phyloP scores from a whole-genome alignment of 2,113 vertebrate genomes.

The Zonotrichia leucophrys region DNA sequence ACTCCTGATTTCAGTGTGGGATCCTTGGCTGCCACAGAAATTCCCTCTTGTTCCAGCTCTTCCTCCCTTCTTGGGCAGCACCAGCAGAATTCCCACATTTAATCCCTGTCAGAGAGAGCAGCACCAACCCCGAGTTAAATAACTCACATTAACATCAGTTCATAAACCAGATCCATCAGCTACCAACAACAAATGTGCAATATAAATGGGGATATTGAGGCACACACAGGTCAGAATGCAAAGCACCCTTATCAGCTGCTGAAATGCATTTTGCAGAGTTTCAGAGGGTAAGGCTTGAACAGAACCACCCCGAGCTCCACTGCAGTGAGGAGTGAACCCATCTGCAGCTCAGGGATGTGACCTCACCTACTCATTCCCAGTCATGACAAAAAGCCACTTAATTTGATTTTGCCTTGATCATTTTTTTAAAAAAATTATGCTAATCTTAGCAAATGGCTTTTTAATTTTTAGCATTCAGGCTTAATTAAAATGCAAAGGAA shows the following conservation, averaged over 20 bases:
- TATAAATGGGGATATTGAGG: background rate
- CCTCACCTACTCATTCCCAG: background rate
- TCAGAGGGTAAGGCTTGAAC: background rate
- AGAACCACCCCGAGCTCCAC: background rate
- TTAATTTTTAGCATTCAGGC: background rate
- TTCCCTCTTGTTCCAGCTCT: background rate
- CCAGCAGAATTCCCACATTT: background rate
- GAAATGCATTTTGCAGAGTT: background rate
- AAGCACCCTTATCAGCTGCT: background rate
- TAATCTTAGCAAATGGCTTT: background rate
- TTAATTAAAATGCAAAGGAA: background rate
- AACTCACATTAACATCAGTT: too few species aligned
- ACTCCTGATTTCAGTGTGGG: background rate
- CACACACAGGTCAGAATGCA: background rate
- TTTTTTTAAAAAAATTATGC: background rate
- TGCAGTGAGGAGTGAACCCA: too few species aligned
- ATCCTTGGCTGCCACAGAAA: background rate
- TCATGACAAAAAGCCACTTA: background rate
- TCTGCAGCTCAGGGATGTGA: background rate
- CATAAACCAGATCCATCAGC: background rate
- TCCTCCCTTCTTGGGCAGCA: background rate
- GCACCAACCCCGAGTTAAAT: background rate
- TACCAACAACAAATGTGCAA: background rate
- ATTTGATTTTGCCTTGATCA: background rate
- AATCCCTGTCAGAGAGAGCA: background rate